Evolutionary conservation across 2,113 vertebrate species (phyloP), one percentile per base, ranked within the genome.

Genomic region (Beaufortia kweichowensis): DNA sequence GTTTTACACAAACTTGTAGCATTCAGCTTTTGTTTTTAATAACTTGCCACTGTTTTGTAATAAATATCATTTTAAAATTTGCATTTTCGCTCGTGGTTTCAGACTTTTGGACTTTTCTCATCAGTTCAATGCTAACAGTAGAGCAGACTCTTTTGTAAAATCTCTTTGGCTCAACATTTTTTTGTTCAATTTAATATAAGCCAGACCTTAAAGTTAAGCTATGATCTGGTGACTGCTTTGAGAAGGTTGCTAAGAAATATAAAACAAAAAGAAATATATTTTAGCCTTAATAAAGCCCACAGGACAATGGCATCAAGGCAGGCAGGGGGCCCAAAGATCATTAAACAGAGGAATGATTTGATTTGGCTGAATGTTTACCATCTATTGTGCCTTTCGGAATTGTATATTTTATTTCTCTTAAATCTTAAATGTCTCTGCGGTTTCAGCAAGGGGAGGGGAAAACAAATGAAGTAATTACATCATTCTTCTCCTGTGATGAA

Each of bases 401-500:
- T 41, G 33, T 74, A 77, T 59, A 79, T 72, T 77, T 77, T 73
- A 76, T 28, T 11, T 66, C 19, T 35, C 7, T 79, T 81, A 68
- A 35, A 9, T 35, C 7, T 79, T 81, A 68, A 35, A 9, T 71
- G 66, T 56, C 61, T 79, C 56, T 63, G 26, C 53, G 35, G 23
- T 46, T 46, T 50, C 35, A 46, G 60, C 43, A 39, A 66, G 55
- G 46, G 57, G 10, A 24, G 50, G 53, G 31, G 66, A 70, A 39
- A 55, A n/a, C 15, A 84, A 76, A 76, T 50, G 4, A 73, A 31
- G 60, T 67, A 48, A 60, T 75, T 63, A 78, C 79, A 74, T 79
- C 73, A 68, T 79, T 79, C 48, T 65, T 69, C 46, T 53, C 43
- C 41, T 63, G 29, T 74, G 77, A 74, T 74, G 68, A n/a, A 79